Base-by-base conservation (phyloP, 2,113 vertebrate species). In the Poecilia latipinna region DNA sequence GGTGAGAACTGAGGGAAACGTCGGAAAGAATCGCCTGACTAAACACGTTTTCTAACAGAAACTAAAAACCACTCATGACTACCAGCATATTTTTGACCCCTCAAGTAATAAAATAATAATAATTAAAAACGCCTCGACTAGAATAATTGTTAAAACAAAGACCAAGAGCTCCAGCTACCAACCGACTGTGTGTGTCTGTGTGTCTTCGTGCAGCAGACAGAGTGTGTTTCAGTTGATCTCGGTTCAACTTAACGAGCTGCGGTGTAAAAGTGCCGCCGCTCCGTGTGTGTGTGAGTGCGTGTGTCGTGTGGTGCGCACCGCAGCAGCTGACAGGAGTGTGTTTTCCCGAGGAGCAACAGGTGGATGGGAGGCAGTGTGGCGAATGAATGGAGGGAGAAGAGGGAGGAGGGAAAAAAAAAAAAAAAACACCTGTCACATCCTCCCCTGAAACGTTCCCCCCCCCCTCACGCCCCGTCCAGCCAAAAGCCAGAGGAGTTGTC, bases 291-390 rank as follows among this genome's bases (percentile, higher is more conserved):
- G 15, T 17, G 15, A n/a, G 67, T n/a, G 35, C 62, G 78, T 70
- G 80, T 72, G 64, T 77, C 28, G 24, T 75, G 39, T 32, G 73
- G 85, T 74, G 78, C 80, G 80, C 81, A 26, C 12, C 61, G 70
- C 78, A 75, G 78, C 78, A 86, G 85, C 79, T 75, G 78, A 86
- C 77, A 64, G 19, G 68, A 84, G 65, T 75, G 68, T 68, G 84
- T 86, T 80, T 89, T 91, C 76, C 80, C 62, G 68, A 61, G 86
- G 76, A 76, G 78, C 82, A 92, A 93, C 93, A 94, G 92, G 92
- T 94, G 92, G 88, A 90, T 84, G 74, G 74, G 83, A 86, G 74
- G 74, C 70, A 69, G 73, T 69, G 48, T 70, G 66, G 78, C 70
- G 44, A 57, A 77, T 63, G 68, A 69, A 39, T 54, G 60, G 42